These are phyloP conservation scores for Drosophila pruinosa DNA, from an alignment of 1,140 invertebrate species.

Conservation along the genomic window DNA sequence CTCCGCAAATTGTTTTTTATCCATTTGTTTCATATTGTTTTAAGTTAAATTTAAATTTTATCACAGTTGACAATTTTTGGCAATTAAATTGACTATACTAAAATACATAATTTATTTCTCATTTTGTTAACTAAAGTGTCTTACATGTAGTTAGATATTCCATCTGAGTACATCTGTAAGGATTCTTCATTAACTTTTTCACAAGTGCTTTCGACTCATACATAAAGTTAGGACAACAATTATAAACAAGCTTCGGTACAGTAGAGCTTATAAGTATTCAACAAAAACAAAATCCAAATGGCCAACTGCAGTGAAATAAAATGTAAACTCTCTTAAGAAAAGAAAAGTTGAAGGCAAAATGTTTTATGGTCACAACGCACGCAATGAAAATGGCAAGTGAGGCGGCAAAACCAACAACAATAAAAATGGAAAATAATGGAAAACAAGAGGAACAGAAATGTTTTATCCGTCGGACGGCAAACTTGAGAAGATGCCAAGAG, in stretches of 20 bases:
- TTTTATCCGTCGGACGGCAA: constrained; percentile 46
- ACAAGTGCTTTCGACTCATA: neutral
- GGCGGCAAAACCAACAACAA: neutral
- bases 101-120: neutral
- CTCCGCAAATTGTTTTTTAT: neutral
- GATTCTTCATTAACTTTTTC: neutral
- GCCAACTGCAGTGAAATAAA: constrained; percentile 26
- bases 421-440: neutral
- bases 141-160: neutral
- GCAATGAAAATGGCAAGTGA: constrained; percentile 64
- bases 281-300: constrained; percentile 13
- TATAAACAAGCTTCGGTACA: neutral
- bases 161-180: neutral
- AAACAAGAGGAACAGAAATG: constrained; percentile 23
- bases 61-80: too few species aligned
- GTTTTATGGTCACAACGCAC: constrained; percentile 51
- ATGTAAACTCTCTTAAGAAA: neutral
- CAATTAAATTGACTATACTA: too few species aligned
- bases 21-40: neutral
- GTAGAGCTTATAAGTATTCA: neutral
- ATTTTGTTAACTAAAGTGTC: neutral
- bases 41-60: too few species aligned
- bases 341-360: constrained; percentile 26
- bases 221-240: neutral
- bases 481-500: constrained; percentile 77